Percentiles rank a stretch among this genome's conserved stretches.
Evolutionary conservation across 2,113 vertebrate genomes (phyloP).

Genomic region (Caranx melampygus): DNA sequence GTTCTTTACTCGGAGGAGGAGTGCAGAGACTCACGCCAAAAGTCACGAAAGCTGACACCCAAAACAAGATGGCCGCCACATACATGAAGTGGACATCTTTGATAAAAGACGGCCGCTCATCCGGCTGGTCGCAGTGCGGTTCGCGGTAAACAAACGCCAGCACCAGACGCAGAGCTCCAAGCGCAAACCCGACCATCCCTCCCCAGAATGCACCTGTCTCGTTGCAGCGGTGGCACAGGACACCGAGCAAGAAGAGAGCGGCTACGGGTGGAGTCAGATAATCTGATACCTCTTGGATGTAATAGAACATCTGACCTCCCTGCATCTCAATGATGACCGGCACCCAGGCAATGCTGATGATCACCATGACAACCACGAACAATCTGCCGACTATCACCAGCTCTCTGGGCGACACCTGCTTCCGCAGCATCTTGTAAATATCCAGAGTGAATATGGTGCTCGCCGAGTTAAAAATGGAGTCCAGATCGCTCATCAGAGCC

Average conservation of each 20-base stretch:
- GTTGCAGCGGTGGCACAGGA: slow-evolving; percentile 95
- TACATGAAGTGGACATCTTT: slow-evolving; percentile 96
- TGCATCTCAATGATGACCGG: slow-evolving; percentile 97
- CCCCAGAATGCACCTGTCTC: slow-evolving; percentile 95
- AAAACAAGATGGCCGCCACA: slow-evolving; percentile 90
- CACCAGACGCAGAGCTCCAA: slow-evolving; percentile 87
- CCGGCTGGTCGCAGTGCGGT: slow-evolving; percentile 89
- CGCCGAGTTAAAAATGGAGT: slow-evolving; percentile 97
- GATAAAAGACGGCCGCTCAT: slow-evolving; percentile 90
- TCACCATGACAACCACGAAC: slow-evolving; percentile 94
- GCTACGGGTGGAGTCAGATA: slow-evolving; percentile 95
- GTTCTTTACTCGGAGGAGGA: slow-evolving; percentile 87
- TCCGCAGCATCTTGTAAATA: slow-evolving; percentile 93
- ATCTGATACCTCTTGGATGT: slow-evolving; percentile 94
- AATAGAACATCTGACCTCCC: slow-evolving; percentile 97
- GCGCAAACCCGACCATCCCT: slow-evolving; percentile 88
- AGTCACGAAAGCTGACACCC: slow-evolving; percentile 88
- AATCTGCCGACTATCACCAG: slow-evolving; percentile 92
- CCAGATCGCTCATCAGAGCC: slow-evolving; percentile 96
- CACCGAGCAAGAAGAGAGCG: slow-evolving; percentile 91
- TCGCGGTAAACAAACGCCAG: slow-evolving; percentile 91
- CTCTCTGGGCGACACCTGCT: slow-evolving; percentile 87
- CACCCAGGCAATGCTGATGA: slow-evolving; percentile 95
- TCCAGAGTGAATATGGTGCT: slow-evolving; percentile 97
- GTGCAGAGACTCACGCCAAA: slow-evolving; percentile 91